Base-by-base conservation (phyloP, 2,888 invertebrate species). In the Allygus modestus region DNA sequence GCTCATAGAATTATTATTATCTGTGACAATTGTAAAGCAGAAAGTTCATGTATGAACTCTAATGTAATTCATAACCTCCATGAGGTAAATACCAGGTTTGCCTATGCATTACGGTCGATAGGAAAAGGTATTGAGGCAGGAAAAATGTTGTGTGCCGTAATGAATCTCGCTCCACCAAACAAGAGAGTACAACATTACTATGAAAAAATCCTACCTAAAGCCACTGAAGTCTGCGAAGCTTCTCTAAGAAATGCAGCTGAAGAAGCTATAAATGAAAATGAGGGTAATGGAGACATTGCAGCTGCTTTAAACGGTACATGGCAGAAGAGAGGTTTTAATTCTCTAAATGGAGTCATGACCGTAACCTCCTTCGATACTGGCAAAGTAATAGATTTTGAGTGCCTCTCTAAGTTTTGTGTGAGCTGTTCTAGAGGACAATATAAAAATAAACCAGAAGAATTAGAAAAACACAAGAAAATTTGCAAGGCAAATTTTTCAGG, bases 401-500 rank as follows among this genome's bases (percentile, higher is more conserved):
- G 31, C 17, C 0, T 69, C 0, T 9, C 69, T 1, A 69, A 33
- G 15, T 31, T 9, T 7, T 69, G 28, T 31, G n/a, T 20, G 2
- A 1, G 2, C 0, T 69, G 69, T 69, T 28, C 15, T 2, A 69
- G 61, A n/a, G 15, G 20, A 23, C 61, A 7, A 26, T 61, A 31
- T n/a, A 69, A 20, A 15, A 20, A 7, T 7, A 23, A 69, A 1
- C 69, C 69, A 31, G 69, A 33, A 31, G 23, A 28, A 31, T 4
- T 69, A 9, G 33, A 31, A 33, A 17, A 69, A 15, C 28, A 31
- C n/a, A 69, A 69, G 31, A 15, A 69, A 4, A 15, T 15, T 2
- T 20, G 23, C 17, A 69, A 69, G 15, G 28, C 69, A 1, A 33
- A 87, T 73, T 86, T 85, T 75, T 54, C 20, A 28, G 84, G 86